Conservation (phyloP, 2,113 vertebrate species). For the Manacus vitellinus region DNA sequence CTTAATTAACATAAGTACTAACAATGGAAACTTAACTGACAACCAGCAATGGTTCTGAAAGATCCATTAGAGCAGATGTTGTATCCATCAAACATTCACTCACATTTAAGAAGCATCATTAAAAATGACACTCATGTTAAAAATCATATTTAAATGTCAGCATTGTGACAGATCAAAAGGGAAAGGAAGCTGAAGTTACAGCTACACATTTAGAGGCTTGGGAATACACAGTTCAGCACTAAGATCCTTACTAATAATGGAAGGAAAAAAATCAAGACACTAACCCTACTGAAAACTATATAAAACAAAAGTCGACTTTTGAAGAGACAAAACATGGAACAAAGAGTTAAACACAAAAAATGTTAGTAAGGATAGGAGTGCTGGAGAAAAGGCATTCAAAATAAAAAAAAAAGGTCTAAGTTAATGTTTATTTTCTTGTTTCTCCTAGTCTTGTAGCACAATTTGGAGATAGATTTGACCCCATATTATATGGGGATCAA, state of each 20-base stretch:
- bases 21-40: slow-evolving; percentile 42
- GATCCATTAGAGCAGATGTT: slow-evolving; percentile 9
- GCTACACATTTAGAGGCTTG: background rate
- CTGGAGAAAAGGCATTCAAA: background rate
- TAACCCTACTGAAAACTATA: background rate
- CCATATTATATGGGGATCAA: background rate
- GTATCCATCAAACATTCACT: background rate
- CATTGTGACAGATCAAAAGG: background rate
- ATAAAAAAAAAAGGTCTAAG: background rate
- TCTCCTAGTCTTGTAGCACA: background rate
- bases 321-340: background rate
- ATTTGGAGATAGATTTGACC: background rate
- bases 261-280: background rate
- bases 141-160: background rate
- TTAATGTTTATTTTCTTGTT: background rate
- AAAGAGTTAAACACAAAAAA: background rate
- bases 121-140: slow-evolving; percentile 4
- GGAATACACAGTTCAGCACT: background rate
- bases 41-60: background rate
- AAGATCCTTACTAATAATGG: background rate
- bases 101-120: background rate
- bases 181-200: background rate
- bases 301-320: background rate
- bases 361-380: background rate
- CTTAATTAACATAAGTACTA: slow-evolving; percentile 26